Evolutionary conservation across 1,140 invertebrate genomes (phyloP).

Genomic region (Lethrus apterus): DNA sequence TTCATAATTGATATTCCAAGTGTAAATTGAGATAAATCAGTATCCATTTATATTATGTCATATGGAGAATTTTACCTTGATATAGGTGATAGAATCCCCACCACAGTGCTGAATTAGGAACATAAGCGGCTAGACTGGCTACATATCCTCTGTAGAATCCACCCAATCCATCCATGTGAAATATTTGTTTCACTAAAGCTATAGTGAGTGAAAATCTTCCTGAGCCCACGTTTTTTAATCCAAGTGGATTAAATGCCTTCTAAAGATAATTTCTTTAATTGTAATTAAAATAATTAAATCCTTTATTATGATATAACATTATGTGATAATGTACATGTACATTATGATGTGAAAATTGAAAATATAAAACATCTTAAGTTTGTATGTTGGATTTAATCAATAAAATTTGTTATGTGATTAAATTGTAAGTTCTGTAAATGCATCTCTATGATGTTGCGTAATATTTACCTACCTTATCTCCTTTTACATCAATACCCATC

Average conservation of each 20-base stretch:
- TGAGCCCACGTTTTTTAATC: conserved; percentile 27
- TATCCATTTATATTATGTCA: no score
- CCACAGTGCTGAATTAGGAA: conserved; percentile 93
- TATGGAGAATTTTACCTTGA: conserved; percentile 60
- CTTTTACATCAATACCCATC: conserved; percentile 51
- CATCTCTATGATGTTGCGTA: background rate
- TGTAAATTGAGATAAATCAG: no score
- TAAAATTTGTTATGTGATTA: conserved; percentile 3
- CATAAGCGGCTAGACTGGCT: conserved; percentile 85
- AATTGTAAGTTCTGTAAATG: background rate
- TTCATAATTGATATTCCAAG: no score
- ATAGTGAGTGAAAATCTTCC: conserved; percentile 54
- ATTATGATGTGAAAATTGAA: no score
- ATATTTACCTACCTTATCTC: conserved; percentile 22
- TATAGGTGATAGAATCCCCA: conserved; percentile 94
- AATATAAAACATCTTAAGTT: no score
- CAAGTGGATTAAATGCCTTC: conserved; percentile 29
- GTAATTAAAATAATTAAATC: no score
- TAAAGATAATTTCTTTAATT: conserved; percentile 24
- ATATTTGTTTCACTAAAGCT: conserved; percentile 65
- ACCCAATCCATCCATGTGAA: conserved; percentile 67
- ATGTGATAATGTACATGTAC: no score
- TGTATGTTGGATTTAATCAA: no score
- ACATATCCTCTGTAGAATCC: conserved; percentile 93
- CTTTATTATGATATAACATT: no score